Conservation (phyloP, 2,797 vertebrate species). For the Oophaga sylvatica region DNA sequence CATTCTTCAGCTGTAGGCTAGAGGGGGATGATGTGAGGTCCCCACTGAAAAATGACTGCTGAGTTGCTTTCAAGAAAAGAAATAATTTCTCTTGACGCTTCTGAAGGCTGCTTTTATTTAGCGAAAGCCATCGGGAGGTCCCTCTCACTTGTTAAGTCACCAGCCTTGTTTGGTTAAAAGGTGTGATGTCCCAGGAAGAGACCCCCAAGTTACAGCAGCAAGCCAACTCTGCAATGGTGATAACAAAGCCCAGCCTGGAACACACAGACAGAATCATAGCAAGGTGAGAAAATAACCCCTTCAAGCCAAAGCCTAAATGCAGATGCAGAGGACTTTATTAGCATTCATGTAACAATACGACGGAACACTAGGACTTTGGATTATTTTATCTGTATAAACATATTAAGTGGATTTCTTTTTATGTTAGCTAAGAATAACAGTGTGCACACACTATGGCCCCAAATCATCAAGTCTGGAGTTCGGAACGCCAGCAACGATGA, state of each 20-base stretch:
- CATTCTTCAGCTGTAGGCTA: slow-evolving; percentile 57
- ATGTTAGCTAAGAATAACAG: not conserved
- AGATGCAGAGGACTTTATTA: slow-evolving; percentile 64
- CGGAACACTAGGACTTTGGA: not conserved
- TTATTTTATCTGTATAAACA: not conserved
- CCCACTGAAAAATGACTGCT: slow-evolving; percentile 64
- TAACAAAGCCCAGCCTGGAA: slow-evolving; percentile 67
- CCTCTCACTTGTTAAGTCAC: slow-evolving; percentile 69
- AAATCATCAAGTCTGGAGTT: no score
- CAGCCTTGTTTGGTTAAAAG: slow-evolving; percentile 66
- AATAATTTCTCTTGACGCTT: slow-evolving; percentile 71
- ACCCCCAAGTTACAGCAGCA: slow-evolving; percentile 63
- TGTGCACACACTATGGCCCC: not conserved
- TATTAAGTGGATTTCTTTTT: not conserved
- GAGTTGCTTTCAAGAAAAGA: slow-evolving; percentile 57
- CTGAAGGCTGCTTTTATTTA: slow-evolving; percentile 66
- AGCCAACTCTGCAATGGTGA: slow-evolving; percentile 69
- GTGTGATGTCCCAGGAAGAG: slow-evolving; percentile 67
- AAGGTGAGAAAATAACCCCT: slow-evolving; percentile 83
- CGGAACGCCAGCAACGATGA: no score
- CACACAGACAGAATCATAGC: slow-evolving; percentile 76
- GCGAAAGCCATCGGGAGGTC: slow-evolving; percentile 70
- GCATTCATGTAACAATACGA: not conserved
- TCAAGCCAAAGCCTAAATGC: slow-evolving; percentile 67
- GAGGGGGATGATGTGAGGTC: slow-evolving; percentile 61